Base-by-base conservation (phyloP, 2,113 vertebrate genomes). In the Polypterus bichir region DNA sequence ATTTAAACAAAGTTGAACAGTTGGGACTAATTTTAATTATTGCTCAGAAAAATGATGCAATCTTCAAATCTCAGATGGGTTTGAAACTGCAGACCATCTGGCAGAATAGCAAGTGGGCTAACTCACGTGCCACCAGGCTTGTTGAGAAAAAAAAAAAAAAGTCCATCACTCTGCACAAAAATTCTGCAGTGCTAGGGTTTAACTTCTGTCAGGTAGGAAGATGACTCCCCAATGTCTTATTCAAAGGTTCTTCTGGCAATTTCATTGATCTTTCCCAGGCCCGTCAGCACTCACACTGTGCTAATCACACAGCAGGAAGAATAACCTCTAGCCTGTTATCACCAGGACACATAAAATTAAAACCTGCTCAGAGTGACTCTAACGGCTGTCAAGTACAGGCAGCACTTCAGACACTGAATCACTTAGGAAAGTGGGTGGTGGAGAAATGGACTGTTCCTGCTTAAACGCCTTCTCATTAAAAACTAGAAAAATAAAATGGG, bases 211-310 rank as follows among this genome's bases (percentile, higher is more conserved):
- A 65, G 55, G 52, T 59, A 63, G 55, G 54, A 47, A 66, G 49
- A 49, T n/a, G 9, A 49, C 58, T 46, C 63, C 67, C 48, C 27
- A 55, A 62, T 65, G 60, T 68, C 67, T 61, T 52, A 63, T 59
- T 67, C 49, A 68, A 68, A 71, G 61, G 61, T 46, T 68, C 68
- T 63, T 71, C 59, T 60, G 46, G 6, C 69, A 9, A n/a, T 60
- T 61, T n/a, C 62, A 72, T 70, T 64, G 74, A 76, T 74, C 64
- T 61, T 65, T 69, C 65, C 66, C 66, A 73, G 64, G 66, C 63
- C 59, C 62, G 58, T 46, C 46, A 66, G 48, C 49, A 57, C 61
- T 48, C 69, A 65, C 11, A 62, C 60, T 72, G 70, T 48, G 66
- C 47, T 46, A 60, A 53, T 52, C 60, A 49, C 66, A 67, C 67